Conservation (phyloP, 2,113 vertebrate species). For the Phycodurus eques region DNA sequence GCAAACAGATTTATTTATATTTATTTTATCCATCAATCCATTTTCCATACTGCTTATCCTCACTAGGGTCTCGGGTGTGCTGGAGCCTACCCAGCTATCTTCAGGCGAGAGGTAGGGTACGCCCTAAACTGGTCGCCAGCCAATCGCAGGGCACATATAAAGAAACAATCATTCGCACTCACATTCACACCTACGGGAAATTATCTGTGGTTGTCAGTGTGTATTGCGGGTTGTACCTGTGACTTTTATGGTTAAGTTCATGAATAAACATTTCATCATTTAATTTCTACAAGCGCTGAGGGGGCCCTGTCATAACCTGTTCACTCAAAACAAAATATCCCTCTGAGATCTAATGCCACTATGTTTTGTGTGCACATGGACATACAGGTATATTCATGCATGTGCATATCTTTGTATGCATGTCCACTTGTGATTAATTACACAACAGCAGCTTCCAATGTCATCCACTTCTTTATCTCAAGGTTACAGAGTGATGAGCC, state of each 20-base stretch:
- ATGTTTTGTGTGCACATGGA: not conserved
- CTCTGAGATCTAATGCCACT: slow-evolving; percentile 39
- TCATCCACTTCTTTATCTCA: slow-evolving; percentile 65
- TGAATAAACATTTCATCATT: slow-evolving; percentile 51
- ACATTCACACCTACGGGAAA: too few species aligned
- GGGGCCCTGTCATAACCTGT: slow-evolving; percentile 46
- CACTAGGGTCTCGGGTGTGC: too few species aligned
- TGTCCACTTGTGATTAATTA: slow-evolving; percentile 55
- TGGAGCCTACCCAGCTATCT: too few species aligned
- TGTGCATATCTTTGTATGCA: slow-evolving; percentile 3
- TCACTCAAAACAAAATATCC: slow-evolving; percentile 46
- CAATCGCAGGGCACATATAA: too few species aligned
- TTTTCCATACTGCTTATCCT: too few species aligned
- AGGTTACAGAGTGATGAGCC: slow-evolving; percentile 65
- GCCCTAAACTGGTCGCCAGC: too few species aligned
- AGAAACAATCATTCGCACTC: too few species aligned
- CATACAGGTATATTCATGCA: slow-evolving; percentile 7
- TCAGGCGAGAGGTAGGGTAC: too few species aligned
- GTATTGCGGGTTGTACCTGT: slow-evolving; percentile 6
- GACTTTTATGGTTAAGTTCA: slow-evolving; percentile 36
- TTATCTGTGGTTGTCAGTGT: not conserved
- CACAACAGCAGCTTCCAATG: slow-evolving; percentile 44
- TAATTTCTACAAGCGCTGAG: slow-evolving; percentile 16
- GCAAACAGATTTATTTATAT: too few species aligned
- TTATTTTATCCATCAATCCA: too few species aligned